Evolutionary conservation across 2,888 invertebrate species (phyloP).

Genomic region (Drosophila ezoana): DNA sequence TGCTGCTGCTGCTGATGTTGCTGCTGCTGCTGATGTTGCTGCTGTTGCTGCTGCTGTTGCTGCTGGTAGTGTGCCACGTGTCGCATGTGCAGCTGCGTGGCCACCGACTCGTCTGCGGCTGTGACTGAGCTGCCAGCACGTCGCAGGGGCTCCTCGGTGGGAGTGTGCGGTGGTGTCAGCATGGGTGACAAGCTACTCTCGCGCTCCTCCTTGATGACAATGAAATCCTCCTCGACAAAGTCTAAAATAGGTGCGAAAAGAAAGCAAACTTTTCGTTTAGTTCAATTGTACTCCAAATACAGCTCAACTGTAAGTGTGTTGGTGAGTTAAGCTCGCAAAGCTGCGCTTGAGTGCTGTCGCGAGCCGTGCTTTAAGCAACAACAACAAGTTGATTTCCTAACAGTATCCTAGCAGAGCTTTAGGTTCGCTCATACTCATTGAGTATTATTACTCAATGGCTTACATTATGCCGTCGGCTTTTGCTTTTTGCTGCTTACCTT

Average conservation of each 20-base stretch:
- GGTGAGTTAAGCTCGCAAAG: background rate
- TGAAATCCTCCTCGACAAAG: constrained; percentile 87
- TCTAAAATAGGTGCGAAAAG: constrained; percentile 80
- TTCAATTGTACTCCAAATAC: background rate
- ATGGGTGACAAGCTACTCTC: constrained; percentile 87
- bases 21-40: constrained; percentile 70
- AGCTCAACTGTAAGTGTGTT: background rate
- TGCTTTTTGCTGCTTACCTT: constrained; percentile 79
- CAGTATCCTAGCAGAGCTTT: background rate
- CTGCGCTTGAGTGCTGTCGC: background rate
- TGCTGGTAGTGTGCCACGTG: constrained; percentile 72
- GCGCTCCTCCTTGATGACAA: constrained; percentile 88
- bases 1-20: constrained; percentile 65
- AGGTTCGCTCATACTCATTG: background rate
- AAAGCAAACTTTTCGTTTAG: constrained; percentile 10
- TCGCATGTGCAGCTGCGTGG: constrained; percentile 72
- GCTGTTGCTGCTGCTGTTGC: constrained; percentile 55
- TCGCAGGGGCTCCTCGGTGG: constrained; percentile 86
- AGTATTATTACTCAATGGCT: background rate
- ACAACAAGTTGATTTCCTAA: background rate
- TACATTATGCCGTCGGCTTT: constrained; percentile 59
- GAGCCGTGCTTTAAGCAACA: background rate
- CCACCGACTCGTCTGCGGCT: constrained; percentile 75
- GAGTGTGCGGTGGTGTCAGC: constrained; percentile 90
- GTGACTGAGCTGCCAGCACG: constrained; percentile 40